These are phyloP conservation scores for Leptinotarsa texana DNA, from an alignment of 1,140 invertebrate genomes.

Conservation along the genomic window DNA sequence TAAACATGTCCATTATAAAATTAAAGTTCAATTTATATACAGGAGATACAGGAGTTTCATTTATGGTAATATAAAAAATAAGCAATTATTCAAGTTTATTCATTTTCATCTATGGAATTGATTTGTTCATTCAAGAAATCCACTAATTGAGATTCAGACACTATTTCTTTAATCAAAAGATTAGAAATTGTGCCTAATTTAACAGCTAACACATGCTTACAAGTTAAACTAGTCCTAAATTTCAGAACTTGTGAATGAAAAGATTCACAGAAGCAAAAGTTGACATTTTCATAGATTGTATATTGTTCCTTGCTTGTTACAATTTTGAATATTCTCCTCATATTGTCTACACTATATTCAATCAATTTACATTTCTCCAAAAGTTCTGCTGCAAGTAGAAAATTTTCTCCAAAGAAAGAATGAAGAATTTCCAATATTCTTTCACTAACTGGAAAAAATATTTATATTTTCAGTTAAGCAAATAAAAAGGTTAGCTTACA, in stretches of 20 bases:
- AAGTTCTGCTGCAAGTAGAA: conserved; percentile 64
- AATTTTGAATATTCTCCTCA: conserved; percentile 60
- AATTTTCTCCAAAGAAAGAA: conserved; percentile 60
- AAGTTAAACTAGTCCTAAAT: conserved; percentile 59
- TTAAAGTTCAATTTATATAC: too few species aligned
- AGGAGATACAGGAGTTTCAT: neutral
- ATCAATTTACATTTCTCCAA: conserved; percentile 61
- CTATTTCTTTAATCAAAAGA: conserved; percentile 56
- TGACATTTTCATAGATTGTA: conserved; percentile 64
- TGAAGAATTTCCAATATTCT: conserved; percentile 60
- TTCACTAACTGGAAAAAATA: conserved; percentile 53
- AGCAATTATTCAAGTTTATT: neutral
- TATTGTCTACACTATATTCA: conserved; percentile 53
- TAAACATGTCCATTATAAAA: too few species aligned
- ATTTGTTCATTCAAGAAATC: conserved; percentile 44
- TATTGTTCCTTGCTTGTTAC: conserved; percentile 63
- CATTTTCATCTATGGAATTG: conserved; percentile 23
- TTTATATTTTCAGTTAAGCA: neutral
- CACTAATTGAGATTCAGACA: conserved; percentile 52
- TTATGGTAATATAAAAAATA: neutral
- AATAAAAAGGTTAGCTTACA: conserved; percentile 27
- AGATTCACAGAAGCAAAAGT: conserved; percentile 66
- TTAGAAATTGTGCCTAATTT: conserved; percentile 60
- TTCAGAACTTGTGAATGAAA: conserved; percentile 64
- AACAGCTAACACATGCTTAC: conserved; percentile 68